These are phyloP conservation scores for Euzophera pinguis DNA, from an alignment of 2,888 invertebrate genomes.

Conservation along the genomic window DNA sequence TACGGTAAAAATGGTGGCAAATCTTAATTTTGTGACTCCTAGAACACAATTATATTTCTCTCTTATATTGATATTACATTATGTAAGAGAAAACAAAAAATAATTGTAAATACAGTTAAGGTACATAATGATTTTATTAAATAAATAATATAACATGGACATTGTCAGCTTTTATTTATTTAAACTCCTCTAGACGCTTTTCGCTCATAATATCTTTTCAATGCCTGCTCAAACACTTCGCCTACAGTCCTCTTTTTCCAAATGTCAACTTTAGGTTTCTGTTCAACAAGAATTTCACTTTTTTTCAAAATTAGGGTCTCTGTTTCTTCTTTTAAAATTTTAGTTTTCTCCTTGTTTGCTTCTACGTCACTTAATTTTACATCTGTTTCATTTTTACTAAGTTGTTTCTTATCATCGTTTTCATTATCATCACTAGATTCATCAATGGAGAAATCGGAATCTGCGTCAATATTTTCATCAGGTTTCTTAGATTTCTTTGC, in stretches of 20 bases:
- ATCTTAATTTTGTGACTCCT: no score
- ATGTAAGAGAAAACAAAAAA: no score
- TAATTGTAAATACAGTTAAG: no score
- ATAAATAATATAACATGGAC: background rate
- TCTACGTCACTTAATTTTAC: conserved; percentile 4
- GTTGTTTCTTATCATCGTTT: conserved; percentile 25
- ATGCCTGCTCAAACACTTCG: conserved; percentile 85
- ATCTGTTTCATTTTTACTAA: conserved; percentile 22
- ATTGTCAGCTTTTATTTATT: background rate
- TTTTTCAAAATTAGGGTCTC: conserved; percentile 23
- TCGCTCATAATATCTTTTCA: conserved; percentile 87
- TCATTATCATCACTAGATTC: conserved; percentile 79
- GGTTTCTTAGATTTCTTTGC: conserved; percentile 61
- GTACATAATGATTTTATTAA: background rate
- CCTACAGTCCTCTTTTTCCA: conserved; percentile 94
- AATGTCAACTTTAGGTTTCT: conserved; percentile 83
- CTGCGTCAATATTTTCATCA: conserved; percentile 84
- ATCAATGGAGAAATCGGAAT: conserved; percentile 86
- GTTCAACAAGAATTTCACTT: conserved; percentile 26
- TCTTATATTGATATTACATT: no score
- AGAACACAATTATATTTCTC: no score
- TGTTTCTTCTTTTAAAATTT: conserved; percentile 25
- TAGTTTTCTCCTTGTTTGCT: conserved; percentile 21
- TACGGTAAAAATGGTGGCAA: no score
- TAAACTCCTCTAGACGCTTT: conserved; percentile 78